These are phyloP conservation scores for Callorhinus ursinus DNA, from an alignment of 2,113 vertebrate species.

Conservation along the genomic window DNA sequence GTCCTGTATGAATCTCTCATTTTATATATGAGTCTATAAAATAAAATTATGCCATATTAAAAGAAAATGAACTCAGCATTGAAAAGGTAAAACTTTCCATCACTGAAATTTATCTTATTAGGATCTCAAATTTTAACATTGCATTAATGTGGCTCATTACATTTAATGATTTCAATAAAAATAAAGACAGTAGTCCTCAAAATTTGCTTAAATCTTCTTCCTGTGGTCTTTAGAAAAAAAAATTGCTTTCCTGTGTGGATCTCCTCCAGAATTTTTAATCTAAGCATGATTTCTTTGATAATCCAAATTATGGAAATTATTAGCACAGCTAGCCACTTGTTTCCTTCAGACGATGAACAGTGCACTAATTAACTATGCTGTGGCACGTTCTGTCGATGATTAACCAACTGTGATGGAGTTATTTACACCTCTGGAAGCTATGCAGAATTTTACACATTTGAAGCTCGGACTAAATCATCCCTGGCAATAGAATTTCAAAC, in stretches of 20 bases:
- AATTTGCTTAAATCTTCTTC: neutral
- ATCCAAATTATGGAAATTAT: slow-evolving; percentile 39
- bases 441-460: neutral
- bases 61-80: neutral
- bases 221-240: slow-evolving; percentile 2
- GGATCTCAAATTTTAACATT: neutral
- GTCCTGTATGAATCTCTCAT: neutral
- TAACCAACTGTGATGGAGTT: neutral
- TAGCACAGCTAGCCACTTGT: neutral
- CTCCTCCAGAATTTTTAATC: slow-evolving; percentile 38
- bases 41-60: neutral
- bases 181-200: neutral
- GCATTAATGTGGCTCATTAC: neutral
- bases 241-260: neutral
- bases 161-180: slow-evolving; percentile 36
- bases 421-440: neutral
- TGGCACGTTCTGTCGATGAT: neutral
- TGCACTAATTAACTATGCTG: neutral
- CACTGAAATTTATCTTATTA: neutral
- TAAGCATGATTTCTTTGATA: slow-evolving; percentile 45
- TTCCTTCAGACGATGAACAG: neutral
- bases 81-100: neutral
- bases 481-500: neutral
- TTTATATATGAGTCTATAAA: neutral
- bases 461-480: no score